phyloP scores from a whole-genome alignment of 2,113 vertebrate genomes.

The Perca fluviatilis region DNA sequence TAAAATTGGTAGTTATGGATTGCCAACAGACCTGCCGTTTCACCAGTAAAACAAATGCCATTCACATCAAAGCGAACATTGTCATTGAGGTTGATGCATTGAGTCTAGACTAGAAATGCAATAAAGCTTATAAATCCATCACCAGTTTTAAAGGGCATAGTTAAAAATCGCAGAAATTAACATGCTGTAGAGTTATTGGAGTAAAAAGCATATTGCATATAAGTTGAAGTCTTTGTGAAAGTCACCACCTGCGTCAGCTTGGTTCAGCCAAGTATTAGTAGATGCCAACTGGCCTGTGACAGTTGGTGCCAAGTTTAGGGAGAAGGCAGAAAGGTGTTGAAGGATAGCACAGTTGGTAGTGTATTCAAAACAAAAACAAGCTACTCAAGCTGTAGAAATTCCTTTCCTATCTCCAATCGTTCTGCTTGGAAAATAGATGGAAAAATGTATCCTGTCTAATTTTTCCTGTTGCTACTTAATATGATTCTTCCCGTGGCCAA shows the following conservation, averaged over 20 bases:
- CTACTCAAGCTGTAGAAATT: conserved; percentile 24
- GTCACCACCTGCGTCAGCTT: conserved; percentile 45
- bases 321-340: conserved; percentile 50
- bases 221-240: conserved; percentile 9
- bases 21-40: background rate
- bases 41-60: background rate
- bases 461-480: conserved; percentile 37
- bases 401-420: conserved; percentile 55
- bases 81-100: background rate
- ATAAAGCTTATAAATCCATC: background rate
- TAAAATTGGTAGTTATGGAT: background rate
- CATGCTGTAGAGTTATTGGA: background rate
- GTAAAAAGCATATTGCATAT: background rate
- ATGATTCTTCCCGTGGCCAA: conserved; percentile 22
- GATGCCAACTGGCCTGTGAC: conserved; percentile 61
- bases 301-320: conserved; percentile 50
- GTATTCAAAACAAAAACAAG: conserved; percentile 59
- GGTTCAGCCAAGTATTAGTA: conserved; percentile 61
- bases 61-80: background rate
- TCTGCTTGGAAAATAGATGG: conserved; percentile 42
- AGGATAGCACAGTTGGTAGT: conserved; percentile 21
- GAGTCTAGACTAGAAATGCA: background rate
- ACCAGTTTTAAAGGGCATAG: background rate
- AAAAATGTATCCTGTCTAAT: conserved; percentile 42
- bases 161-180: background rate